phyloP scores from a whole-genome alignment of 2,888 invertebrate species.

The Latrodectus elegans region DNA sequence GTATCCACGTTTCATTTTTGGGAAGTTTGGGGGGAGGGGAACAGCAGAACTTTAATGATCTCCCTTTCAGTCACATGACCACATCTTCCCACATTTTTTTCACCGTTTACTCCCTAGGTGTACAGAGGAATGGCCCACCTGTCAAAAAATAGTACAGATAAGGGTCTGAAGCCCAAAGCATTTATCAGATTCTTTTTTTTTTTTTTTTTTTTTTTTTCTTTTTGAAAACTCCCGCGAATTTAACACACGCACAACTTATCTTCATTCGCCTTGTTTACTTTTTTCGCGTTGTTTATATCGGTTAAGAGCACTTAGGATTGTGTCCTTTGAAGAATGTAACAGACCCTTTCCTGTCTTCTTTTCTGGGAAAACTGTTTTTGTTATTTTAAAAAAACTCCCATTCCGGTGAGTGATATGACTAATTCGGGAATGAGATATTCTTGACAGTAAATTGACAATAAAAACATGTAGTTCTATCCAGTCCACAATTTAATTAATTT shows the following conservation, averaged over 20 bases:
- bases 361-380: too few relatives aligned
- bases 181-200: constrained; percentile 17
- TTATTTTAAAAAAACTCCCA: too few relatives aligned
- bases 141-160: constrained; percentile 37
- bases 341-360: neutral
- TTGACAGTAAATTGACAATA: too few relatives aligned
- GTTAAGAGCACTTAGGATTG: constrained; percentile 10
- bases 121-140: constrained; percentile 32
- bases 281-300: constrained; percentile 3
- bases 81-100: neutral
- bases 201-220: neutral
- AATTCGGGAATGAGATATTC: too few relatives aligned
- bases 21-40: neutral
- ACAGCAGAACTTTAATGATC: neutral
- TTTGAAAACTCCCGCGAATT: neutral
- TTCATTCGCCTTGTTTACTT: neutral
- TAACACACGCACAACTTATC: too few relatives aligned
- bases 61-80: neutral
- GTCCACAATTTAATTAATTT: too few relatives aligned
- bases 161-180: neutral
- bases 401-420: too few relatives aligned
- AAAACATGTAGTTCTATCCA: too few relatives aligned
- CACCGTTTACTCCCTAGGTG: constrained; percentile 21
- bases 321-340: constrained; percentile 2
- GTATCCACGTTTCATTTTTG: neutral